Base-by-base conservation (phyloP, 2,797 vertebrate genomes). In the Danio albolineatus region DNA sequence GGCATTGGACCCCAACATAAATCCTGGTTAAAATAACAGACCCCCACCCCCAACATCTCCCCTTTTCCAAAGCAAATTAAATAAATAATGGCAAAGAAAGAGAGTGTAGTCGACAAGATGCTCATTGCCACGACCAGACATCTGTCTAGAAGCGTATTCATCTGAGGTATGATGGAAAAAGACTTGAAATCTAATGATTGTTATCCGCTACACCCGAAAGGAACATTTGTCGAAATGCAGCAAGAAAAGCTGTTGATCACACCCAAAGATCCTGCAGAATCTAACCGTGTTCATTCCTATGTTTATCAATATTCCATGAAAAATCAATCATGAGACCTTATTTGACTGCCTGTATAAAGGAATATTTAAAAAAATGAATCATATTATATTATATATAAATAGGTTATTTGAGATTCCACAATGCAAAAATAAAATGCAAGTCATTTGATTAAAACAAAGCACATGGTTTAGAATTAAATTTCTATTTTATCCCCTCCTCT, bases 261-360 rank as follows among this genome's bases (percentile, higher is more conserved):
- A 95, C 94, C 95, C 96, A 93, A 88, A 92, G 92, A 92, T 85
- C 91, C 93, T 92, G 94, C 94, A 96, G 92, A 94, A 95, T 92
- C 74, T 66, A 87, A 71, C 86, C 76, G 73, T 81, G 85, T 87
- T 85, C 88, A 79, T 84, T 85, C 83, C 86, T 66, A 88, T 89
- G 81, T 83, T 82, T 78, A 87, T 93, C 89, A 84, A 86, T 88
- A 87, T 87, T 75, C 83, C 88, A 86, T 85, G 87, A 48, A 86
- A 89, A 88, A 90, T 48, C 39, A 86, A 87, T 79, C 77, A 78
- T 83, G 77, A 73, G 59, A 16, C 82, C 86, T 88, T 88, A 86
- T 84, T 82, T 87, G 86, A 88, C 89, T 83, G 88, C 84, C 89
- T 85, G 87, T 87, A 85, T 87, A 89, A 85, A 86, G 85, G 85